Evolutionary conservation across 2,113 vertebrate species (phyloP).

Genomic region (Neogale vison): DNA sequence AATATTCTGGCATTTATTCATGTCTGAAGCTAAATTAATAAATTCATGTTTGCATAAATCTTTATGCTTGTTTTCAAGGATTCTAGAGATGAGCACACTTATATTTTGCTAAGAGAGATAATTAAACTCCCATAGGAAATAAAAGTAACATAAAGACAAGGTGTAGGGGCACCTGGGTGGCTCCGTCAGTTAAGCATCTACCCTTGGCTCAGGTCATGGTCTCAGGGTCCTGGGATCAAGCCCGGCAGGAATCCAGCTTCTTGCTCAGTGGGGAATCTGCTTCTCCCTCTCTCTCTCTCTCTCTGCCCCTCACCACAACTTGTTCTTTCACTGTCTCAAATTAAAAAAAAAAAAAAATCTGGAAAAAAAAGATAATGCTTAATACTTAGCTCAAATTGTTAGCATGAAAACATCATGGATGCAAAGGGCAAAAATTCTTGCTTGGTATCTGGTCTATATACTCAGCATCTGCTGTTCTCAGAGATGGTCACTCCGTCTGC

Average conservation of each 20-base stretch:
- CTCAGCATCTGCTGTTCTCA: background rate
- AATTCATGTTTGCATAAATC: slow-evolving; percentile 14
- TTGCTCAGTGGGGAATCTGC: background rate
- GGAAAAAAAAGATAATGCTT: background rate
- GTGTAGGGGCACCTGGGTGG: background rate
- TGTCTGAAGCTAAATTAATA: slow-evolving; percentile 10
- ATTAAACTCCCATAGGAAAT: background rate
- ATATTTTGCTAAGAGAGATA: slow-evolving; percentile 22
- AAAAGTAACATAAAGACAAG: background rate
- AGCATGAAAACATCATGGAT: background rate
- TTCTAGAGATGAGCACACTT: background rate
- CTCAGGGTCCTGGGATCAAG: background rate
- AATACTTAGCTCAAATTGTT: background rate
- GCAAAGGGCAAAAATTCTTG: background rate
- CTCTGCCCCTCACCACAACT: background rate
- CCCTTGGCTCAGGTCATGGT: background rate
- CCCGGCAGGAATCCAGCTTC: background rate
- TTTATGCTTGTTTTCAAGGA: slow-evolving; percentile 18
- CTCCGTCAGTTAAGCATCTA: background rate
- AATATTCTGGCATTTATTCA: background rate
- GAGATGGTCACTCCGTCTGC: background rate
- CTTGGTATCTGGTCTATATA: accelerated
- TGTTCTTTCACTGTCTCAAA: background rate
- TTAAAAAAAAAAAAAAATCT: background rate
- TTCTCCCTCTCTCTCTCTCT: background rate